phyloP scores from a whole-genome alignment of 2,113 vertebrate species.

The Esox niger region DNA sequence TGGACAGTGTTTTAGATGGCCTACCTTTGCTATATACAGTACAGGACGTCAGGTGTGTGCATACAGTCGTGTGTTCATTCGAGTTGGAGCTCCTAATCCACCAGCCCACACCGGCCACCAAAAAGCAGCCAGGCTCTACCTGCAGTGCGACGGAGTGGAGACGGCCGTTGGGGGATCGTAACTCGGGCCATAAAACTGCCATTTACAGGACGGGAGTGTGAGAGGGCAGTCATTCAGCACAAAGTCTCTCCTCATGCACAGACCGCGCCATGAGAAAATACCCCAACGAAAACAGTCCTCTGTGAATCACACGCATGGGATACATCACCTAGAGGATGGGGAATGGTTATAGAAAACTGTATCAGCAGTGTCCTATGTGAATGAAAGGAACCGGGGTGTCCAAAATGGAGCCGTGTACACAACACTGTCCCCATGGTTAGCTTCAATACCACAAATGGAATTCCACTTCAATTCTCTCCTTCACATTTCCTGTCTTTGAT shows the following conservation, averaged over 20 bases:
- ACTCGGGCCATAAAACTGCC: slow-evolving; percentile 73
- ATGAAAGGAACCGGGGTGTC: neutral
- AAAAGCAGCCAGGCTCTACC: slow-evolving; percentile 58
- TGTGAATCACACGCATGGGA: slow-evolving; percentile 51
- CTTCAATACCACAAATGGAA: no score
- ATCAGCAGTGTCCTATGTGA: slow-evolving; percentile 36
- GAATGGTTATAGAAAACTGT: slow-evolving; percentile 2
- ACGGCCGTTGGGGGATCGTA: slow-evolving; percentile 71
- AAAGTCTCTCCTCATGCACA: slow-evolving; percentile 39
- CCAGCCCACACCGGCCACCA: slow-evolving; percentile 35
- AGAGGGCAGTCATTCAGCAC: slow-evolving; percentile 69
- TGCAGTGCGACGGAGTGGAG: slow-evolving; percentile 74
- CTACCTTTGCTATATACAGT: no score
- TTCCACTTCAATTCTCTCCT: no score
- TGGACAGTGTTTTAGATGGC: no score
- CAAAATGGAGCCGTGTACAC: no score
- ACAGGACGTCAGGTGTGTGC: no score
- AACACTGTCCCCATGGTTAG: no score
- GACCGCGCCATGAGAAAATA: slow-evolving; percentile 52
- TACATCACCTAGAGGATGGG: slow-evolving; percentile 2
- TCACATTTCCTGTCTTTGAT: no score
- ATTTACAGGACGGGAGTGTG: slow-evolving; percentile 68
- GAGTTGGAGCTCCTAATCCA: no score
- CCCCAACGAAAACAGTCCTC: slow-evolving; percentile 27
- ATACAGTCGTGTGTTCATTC: no score